Conservation (phyloP, 2,888 invertebrate species). For the Cyrtodaria siliqua region DNA sequence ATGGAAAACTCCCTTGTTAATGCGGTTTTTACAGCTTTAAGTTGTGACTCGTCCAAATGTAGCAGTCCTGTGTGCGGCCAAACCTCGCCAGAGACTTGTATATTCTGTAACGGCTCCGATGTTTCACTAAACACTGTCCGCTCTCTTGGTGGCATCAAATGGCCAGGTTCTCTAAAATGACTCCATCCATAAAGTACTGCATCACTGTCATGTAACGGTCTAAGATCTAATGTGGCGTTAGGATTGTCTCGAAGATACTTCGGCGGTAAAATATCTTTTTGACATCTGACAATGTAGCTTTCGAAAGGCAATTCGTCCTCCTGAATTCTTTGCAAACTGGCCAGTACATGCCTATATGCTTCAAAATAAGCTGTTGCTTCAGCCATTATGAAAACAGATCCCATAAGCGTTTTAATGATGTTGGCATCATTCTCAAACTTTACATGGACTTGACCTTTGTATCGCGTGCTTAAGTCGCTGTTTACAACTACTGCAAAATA, state of each 20-base stretch:
- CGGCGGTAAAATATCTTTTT: conserved; percentile 55
- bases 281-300: conserved; percentile 63
- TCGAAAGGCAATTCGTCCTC: conserved; percentile 59
- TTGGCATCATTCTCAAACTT: conserved; percentile 54
- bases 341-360: conserved; percentile 91
- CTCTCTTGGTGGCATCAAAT: not conserved
- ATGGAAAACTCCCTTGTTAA: conserved; percentile 80
- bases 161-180: not conserved
- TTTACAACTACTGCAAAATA: conserved; percentile 89
- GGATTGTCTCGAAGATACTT: conserved; percentile 38
- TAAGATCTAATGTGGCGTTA: not conserved
- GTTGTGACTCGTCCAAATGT: conserved; percentile 79
- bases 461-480: conserved; percentile 55
- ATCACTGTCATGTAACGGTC: too few species aligned
- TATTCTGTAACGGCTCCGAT: not conserved
- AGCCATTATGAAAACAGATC: conserved; percentile 88
- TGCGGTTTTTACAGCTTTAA: conserved; percentile 76
- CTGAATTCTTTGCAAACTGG: conserved; percentile 89
- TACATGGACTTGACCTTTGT: conserved; percentile 66
- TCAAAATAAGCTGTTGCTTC: conserved; percentile 93
- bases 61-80: conserved; percentile 42
- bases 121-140: not conserved
- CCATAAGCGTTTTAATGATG: conserved; percentile 20
- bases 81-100: not conserved
- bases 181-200: too few species aligned